Conservation (phyloP, 2,797 vertebrate species). For the Pseudomugil gertrudae region DNA sequence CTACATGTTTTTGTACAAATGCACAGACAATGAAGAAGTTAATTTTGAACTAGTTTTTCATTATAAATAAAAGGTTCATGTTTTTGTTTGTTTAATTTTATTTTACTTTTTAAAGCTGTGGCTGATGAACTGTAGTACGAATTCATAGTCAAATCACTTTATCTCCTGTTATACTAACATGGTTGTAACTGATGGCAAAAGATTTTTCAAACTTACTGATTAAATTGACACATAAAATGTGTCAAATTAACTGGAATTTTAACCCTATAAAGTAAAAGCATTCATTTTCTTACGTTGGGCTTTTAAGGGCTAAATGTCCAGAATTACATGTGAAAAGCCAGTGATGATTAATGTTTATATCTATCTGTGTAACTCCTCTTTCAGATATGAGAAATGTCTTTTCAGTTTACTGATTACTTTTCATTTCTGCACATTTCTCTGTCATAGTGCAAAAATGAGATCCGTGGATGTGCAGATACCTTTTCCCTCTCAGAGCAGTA, state of each 20-base stretch:
- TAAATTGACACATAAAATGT: not conserved
- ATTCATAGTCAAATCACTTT: not conserved
- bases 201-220: not conserved
- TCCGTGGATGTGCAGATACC: constrained; percentile 82
- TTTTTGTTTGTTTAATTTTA: not conserved
- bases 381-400: not conserved
- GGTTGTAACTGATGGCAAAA: not conserved
- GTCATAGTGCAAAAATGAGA: constrained; percentile 84
- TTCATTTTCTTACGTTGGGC: too few relatives aligned
- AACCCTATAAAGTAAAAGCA: too few relatives aligned
- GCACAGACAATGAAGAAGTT: not conserved
- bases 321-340: not conserved
- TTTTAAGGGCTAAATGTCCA: too few relatives aligned
- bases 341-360: not conserved
- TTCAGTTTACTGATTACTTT: not conserved
- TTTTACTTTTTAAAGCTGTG: not conserved
- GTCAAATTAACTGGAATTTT: not conserved
- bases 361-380: not conserved
- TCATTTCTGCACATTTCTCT: constrained; percentile 20
- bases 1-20: not conserved
- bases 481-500: constrained; percentile 82
- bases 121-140: not conserved
- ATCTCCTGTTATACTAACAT: not conserved
- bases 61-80: not conserved
- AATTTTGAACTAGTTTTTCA: not conserved